Evolutionary conservation across 2,113 vertebrate species (phyloP).

Genomic region (Gopherus flavomarginatus): DNA sequence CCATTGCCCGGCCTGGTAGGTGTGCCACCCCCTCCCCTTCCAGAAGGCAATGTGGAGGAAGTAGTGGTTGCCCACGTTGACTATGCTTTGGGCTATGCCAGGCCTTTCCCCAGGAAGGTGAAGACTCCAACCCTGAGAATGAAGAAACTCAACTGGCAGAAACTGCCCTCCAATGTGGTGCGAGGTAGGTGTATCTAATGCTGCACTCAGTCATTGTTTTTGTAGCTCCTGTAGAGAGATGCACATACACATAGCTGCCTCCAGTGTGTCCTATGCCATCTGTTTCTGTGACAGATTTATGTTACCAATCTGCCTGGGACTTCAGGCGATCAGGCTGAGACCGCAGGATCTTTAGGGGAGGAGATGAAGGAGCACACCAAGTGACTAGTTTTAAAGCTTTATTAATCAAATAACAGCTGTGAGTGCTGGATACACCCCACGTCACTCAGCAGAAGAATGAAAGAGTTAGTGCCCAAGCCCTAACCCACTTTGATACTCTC

Average conservation of each 20-base stretch:
- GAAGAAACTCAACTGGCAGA: constrained; percentile 99
- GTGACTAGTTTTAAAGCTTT: no score
- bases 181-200: constrained; percentile 79
- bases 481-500: no score
- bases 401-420: no score
- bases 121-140: constrained; percentile 89
- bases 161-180: constrained; percentile 85
- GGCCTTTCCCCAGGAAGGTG: constrained; percentile 63
- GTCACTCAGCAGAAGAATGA: no score
- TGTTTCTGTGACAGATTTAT: neutral
- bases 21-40: constrained; percentile 13
- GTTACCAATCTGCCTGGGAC: no score
- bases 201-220: neutral
- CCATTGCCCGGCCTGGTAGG: constrained; percentile 54
- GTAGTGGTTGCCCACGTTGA: constrained; percentile 79
- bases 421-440: no score
- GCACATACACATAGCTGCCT: accelerated
- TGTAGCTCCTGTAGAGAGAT: neutral
- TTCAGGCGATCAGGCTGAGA: no score
- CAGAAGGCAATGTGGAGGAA: constrained; percentile 69
- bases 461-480: no score
- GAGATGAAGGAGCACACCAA: no score
- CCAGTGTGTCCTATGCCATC: neutral
- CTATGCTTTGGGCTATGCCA: constrained; percentile 68
- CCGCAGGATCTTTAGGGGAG: no score